These are phyloP conservation scores for Physeter macrocephalus DNA, from an alignment of 2,113 vertebrate species.

Conservation along the genomic window DNA sequence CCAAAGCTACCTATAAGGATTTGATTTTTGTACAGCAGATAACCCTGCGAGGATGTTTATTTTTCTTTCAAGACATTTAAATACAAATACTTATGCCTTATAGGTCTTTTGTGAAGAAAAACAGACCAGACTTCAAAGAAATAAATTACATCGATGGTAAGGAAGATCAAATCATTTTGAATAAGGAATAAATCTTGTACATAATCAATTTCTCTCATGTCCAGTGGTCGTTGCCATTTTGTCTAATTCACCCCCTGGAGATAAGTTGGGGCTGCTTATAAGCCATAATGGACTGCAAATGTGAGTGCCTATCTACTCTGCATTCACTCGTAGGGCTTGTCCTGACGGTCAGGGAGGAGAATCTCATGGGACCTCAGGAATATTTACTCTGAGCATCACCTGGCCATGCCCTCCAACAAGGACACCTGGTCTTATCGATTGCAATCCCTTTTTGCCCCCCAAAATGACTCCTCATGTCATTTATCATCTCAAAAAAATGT, in stretches of 20 bases:
- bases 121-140: constrained; percentile 20
- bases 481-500: neutral
- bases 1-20: neutral
- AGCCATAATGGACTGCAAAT: neutral
- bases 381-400: neutral
- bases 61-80: neutral
- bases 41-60: neutral
- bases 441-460: neutral
- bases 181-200: neutral
- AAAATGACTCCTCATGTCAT: neutral
- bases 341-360: neutral
- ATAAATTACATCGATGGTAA: neutral
- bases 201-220: neutral
- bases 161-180: neutral
- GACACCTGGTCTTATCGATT: neutral
- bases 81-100: neutral
- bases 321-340: neutral
- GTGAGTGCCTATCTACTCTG: no score
- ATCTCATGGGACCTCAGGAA: neutral
- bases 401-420: neutral
- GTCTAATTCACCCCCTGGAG: neutral
- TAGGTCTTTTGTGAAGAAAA: neutral
- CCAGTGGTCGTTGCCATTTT: neutral
- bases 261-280: neutral
- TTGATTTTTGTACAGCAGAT: neutral